These are phyloP conservation scores for Cantharis lateralis DNA, from an alignment of 2,888 invertebrate species.

Conservation along the genomic window DNA sequence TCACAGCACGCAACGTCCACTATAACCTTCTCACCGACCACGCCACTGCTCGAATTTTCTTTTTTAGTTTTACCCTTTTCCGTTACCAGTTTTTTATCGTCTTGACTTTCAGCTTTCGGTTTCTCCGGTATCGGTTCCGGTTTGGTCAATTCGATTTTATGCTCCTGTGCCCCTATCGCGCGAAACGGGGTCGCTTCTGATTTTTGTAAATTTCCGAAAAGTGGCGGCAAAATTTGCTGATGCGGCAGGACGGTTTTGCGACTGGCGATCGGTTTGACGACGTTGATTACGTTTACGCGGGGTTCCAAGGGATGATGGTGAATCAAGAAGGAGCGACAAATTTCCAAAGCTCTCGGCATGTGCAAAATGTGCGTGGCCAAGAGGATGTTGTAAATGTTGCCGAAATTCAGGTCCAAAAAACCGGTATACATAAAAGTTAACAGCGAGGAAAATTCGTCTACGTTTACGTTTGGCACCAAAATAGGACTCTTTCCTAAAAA, in stretches of 20 bases:
- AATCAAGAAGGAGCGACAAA: slow-evolving; percentile 68
- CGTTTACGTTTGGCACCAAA: slow-evolving; percentile 61
- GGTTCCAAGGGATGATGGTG: slow-evolving; percentile 55
- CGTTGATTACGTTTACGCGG: slow-evolving; percentile 42
- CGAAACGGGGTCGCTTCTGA: slow-evolving; percentile 51
- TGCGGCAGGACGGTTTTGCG: slow-evolving; percentile 49
- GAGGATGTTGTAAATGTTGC: slow-evolving; percentile 73
- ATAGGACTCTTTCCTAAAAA: slow-evolving; percentile 51
- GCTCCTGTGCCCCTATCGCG: slow-evolving; percentile 29
- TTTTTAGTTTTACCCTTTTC: slow-evolving; percentile 31
- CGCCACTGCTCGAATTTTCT: slow-evolving; percentile 4
- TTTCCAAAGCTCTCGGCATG: slow-evolving; percentile 73
- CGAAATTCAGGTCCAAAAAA: slow-evolving; percentile 68
- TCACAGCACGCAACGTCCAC: slow-evolving; percentile 91
- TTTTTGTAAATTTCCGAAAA: slow-evolving; percentile 42
- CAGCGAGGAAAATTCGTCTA: slow-evolving; percentile 68
- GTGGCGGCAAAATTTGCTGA: slow-evolving; percentile 43
- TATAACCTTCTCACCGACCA: slow-evolving; percentile 62
- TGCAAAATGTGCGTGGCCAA: slow-evolving; percentile 74
- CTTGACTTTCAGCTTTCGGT: slow-evolving; percentile 13
- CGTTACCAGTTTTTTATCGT: neutral
- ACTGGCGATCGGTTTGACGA: slow-evolving; percentile 64
- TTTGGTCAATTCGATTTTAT: slow-evolving; percentile 6
- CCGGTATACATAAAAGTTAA: slow-evolving; percentile 79
- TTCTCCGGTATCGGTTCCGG: neutral